Evolutionary conservation across 2,888 invertebrate genomes (phyloP), one percentile per base, ranked within the genome.

Genomic region (Stenichneumon culpator): DNA sequence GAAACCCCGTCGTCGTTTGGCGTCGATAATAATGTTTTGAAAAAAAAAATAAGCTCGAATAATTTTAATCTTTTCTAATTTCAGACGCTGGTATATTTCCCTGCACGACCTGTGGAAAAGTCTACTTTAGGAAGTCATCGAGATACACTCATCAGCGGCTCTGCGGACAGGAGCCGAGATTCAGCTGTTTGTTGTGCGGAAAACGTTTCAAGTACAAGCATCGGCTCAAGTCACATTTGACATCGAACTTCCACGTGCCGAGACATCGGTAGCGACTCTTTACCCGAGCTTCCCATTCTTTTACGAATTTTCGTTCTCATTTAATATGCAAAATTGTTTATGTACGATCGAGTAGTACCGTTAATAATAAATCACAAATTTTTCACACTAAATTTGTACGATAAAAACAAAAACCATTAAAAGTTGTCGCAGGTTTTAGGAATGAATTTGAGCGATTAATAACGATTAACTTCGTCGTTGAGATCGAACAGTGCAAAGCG

Each of bases 131-230:
- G 70, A 93, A 92, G 82, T 92, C 93, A 2, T 94, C 93, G 44
- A 91, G 94, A 86, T 92, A 91, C 81, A 90, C 90, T 22, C 93
- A 94, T 79, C 88, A 90, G 16, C 89, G 89, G 52, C 82, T 90
- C 11, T 94, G 94, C 82, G 94, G 94, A 22, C 92, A 94, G 86
- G 93, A 92, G 78, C 92, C 93, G 50, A 91, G 91, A 88, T 94
- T 93, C 88, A 86, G 86, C 7, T 94, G 94, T 84, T 89, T 90
- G 16, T 88, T 92, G 44, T 94, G 94, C 86, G 91, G 92, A 28
- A 93, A 90, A 69, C 88, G 89, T 69, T 92, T 93, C 86, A 92
- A 93, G 79, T 91, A 92, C 81, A 94, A 93, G 63, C 91, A 93
- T 82, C 91, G 92, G 72, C 84, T 94, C 9, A 90, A 91, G 65